phyloP scores from a whole-genome alignment of 1,140 invertebrate genomes.

The Hylaeus anthracinus region DNA sequence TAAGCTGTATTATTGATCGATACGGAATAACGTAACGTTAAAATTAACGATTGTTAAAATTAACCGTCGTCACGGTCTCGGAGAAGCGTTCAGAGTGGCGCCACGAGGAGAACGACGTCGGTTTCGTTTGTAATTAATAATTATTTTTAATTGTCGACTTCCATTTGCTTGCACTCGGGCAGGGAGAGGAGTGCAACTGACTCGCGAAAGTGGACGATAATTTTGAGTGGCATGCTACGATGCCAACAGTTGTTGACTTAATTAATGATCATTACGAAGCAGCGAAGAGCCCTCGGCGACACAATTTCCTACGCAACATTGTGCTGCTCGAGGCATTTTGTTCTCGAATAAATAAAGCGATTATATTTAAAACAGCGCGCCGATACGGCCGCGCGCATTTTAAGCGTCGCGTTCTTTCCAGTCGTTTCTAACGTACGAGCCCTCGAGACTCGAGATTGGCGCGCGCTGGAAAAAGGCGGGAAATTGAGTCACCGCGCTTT shows the following conservation, averaged over 20 bases:
- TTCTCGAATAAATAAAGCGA: not conserved
- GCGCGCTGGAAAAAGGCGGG: not conserved
- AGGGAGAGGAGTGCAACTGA: not conserved
- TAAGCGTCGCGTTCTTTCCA: not conserved
- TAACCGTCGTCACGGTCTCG: constrained; percentile 43
- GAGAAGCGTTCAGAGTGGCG: constrained; percentile 31
- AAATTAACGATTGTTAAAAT: constrained; percentile 56
- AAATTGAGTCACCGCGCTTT: not conserved
- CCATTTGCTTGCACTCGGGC: not conserved
- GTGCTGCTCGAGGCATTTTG: constrained; percentile 11
- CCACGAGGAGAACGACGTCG: no score
- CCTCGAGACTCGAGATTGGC: not conserved
- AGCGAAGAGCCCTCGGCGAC: not conserved
- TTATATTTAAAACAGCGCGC: not conserved
- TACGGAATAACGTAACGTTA: constrained; percentile 33
- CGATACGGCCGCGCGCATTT: no score
- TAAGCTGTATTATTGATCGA: constrained; percentile 50
- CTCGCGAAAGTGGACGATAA: constrained; percentile 1
- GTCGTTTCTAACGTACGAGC: not conserved
- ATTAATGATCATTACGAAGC: constrained; percentile 39
- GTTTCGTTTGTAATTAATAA: not conserved
- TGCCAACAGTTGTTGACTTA: constrained; percentile 44
- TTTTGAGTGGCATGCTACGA: not conserved
- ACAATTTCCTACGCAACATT: not conserved
- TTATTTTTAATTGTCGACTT: constrained; percentile 29